Conservation (phyloP, 1,140 invertebrate species). For the Euglossa dilemma region DNA sequence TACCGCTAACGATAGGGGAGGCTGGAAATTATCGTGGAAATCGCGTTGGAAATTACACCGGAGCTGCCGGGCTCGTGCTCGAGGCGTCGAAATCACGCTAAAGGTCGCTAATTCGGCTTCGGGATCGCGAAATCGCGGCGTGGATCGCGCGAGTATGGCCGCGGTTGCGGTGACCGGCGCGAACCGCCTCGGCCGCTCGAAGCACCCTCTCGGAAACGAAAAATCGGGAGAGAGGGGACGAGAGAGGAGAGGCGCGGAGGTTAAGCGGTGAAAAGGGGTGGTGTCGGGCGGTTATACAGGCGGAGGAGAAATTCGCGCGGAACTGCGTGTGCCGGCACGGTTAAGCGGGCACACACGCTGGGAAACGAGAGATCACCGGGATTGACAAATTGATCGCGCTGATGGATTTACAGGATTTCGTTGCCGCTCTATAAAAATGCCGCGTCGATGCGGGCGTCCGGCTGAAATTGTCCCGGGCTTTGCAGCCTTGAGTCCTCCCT, state of each 20-base stretch:
- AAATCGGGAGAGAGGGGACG: slow-evolving; percentile 1
- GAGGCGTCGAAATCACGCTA: too few species aligned
- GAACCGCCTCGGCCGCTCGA: slow-evolving; percentile 22
- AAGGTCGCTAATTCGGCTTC: too few species aligned
- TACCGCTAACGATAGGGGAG: too few species aligned
- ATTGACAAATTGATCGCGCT: slow-evolving; percentile 34
- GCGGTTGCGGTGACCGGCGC: slow-evolving; percentile 35
- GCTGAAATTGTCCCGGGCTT: not conserved
- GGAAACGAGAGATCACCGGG: slow-evolving; percentile 1
- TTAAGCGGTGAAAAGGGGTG: not conserved
- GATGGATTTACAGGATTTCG: slow-evolving; percentile 24
- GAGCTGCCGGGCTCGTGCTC: too few species aligned
- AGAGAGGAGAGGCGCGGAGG: too few species aligned
- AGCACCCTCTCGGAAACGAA: slow-evolving; percentile 34
- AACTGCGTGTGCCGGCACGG: slow-evolving; percentile 7
- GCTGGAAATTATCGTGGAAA: too few species aligned
- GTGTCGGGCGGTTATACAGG: slow-evolving; percentile 16
- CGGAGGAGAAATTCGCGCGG: slow-evolving; percentile 36
- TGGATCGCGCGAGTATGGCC: slow-evolving; percentile 26
- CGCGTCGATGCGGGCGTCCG: not conserved
- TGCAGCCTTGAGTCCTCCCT: too few species aligned
- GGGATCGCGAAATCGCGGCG: too few species aligned
- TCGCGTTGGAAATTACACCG: too few species aligned
- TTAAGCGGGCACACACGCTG: slow-evolving; percentile 35
- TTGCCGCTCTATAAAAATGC: not conserved